Conservation (phyloP, 2,797 vertebrate genomes). For the Pangasius sanitwongsei region DNA sequence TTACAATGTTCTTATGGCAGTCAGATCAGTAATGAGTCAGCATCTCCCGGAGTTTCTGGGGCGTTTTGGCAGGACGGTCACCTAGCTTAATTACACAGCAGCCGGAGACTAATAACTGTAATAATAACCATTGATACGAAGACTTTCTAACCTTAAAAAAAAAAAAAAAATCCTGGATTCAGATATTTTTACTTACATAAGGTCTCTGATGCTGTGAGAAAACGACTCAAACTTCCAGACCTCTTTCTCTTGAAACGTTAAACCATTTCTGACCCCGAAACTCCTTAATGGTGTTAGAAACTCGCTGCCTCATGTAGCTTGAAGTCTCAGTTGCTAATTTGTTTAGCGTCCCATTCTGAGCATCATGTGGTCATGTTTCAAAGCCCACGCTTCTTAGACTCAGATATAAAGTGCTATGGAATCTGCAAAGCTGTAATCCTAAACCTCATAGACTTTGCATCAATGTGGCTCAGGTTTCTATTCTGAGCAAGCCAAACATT, state of each 20-base stretch:
- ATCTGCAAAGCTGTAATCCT: constrained; percentile 53
- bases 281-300: constrained; percentile 2
- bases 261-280: not conserved
- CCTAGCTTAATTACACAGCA: constrained; percentile 44
- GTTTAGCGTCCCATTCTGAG: constrained; percentile 25
- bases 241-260: not conserved
- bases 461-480: constrained; percentile 35
- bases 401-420: constrained; percentile 51
- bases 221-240: not conserved
- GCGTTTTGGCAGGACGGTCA: constrained; percentile 42
- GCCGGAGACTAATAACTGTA: constrained; percentile 39
- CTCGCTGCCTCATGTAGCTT: not conserved
- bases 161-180: not conserved
- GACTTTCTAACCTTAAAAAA: constrained; percentile 14
- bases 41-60: constrained; percentile 32
- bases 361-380: constrained; percentile 46
- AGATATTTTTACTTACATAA: constrained; percentile 34
- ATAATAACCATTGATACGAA: not conserved
- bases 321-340: constrained; percentile 45
- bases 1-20: constrained; percentile 16
- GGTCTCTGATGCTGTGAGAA: not conserved
- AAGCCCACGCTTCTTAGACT: constrained; percentile 44
- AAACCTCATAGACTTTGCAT: constrained; percentile 37
- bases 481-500: constrained; percentile 6
- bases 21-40: constrained; percentile 41